Evolutionary conservation across 1,140 invertebrate genomes (phyloP).

Genomic region (Hyposmocoma kahamanoa): DNA sequence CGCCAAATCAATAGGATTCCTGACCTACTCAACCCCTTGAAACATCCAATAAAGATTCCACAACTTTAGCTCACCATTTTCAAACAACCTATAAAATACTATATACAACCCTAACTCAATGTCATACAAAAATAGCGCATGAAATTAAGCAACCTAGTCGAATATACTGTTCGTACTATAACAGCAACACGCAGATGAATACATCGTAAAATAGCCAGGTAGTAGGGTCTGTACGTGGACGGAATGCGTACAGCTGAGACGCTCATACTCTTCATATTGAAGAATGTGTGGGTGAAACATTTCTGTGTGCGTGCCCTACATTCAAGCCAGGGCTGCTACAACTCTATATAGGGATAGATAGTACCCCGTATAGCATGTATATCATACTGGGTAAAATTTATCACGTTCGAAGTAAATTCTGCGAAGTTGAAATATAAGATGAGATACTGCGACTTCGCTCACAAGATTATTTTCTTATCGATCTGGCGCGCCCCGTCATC

Average conservation of each 20-base stretch:
- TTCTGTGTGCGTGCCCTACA: slow-evolving; percentile 39
- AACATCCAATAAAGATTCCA: no score
- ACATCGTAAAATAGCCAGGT: slow-evolving; percentile 19
- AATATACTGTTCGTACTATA: slow-evolving; percentile 16
- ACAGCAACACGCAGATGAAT: slow-evolving; percentile 6
- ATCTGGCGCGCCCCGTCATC: not conserved
- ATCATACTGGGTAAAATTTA: slow-evolving; percentile 13
- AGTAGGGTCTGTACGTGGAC: not conserved
- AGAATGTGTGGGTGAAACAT: slow-evolving; percentile 17
- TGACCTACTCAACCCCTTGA: no score
- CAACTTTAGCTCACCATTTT: no score
- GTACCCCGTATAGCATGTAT: slow-evolving; percentile 12
- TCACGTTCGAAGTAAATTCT: slow-evolving; percentile 8
- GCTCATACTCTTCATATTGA: slow-evolving; percentile 3
- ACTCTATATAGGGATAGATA: slow-evolving; percentile 20
- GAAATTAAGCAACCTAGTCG: slow-evolving; percentile 20
- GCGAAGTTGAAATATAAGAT: not conserved
- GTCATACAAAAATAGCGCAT: not conserved
- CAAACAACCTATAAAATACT: slow-evolving; percentile 20
- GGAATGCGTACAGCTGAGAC: slow-evolving; percentile 14
- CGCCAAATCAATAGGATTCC: no score
- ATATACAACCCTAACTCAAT: slow-evolving; percentile 15
- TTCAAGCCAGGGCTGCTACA: slow-evolving; percentile 24
- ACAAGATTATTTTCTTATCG: not conserved
- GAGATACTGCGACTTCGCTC: not conserved